Evolutionary conservation across 2,113 vertebrate species (phyloP), one percentile per base, ranked within the genome.

Genomic region (Porphyrio hochstetteri): DNA sequence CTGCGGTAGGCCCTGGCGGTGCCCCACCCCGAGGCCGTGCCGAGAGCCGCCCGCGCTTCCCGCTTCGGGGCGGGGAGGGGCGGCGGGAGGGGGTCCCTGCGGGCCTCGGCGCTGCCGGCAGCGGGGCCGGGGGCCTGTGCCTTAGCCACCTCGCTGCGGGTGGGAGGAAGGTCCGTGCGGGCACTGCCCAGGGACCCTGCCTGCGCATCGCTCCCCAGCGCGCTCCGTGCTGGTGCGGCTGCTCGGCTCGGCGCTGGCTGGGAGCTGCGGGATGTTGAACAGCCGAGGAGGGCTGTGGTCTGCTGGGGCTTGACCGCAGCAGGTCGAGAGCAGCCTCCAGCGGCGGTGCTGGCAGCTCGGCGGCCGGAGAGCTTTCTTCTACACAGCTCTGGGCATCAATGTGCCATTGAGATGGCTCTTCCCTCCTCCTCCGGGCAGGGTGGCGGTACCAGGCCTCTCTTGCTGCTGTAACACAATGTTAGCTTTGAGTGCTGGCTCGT

Each of bases 361-460:
- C 1, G 16, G 76, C 59, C 2, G 7, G 25, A 25, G 64, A 29
- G 68, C 20, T 53, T 77, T 89, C 86, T 89, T 63, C 76, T 64
- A 42, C 74, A 8, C 69, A 20, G 83, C 72, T 38, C 40, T 87
- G 24, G 2, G 81, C 92, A 97, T 97, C 97, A 97, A 96, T 97
- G 95, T 97, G 31, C 95, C 69, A 96, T 97, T 97, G 96, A 97
- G 87, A 82, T 24, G 68, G 74, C 77, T 92, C 86, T 93, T 55
- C 82, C 88, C 95, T 68, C 95, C 95, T 88, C 95, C 96, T 84
- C 69, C 6, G 38, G 78, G 91, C 96, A 93, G 97, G 90, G 82
- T 97, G 97, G 97, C 95, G 87, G 95, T 97, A 86, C 97, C 97
- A 97, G 97, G 97, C 96, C 96, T 86, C 84, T 84, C 67, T 78